Evolutionary conservation across 1,140 invertebrate species (phyloP), one percentile per base, ranked within the genome.

Genomic region (Drosophila fuyamai): DNA sequence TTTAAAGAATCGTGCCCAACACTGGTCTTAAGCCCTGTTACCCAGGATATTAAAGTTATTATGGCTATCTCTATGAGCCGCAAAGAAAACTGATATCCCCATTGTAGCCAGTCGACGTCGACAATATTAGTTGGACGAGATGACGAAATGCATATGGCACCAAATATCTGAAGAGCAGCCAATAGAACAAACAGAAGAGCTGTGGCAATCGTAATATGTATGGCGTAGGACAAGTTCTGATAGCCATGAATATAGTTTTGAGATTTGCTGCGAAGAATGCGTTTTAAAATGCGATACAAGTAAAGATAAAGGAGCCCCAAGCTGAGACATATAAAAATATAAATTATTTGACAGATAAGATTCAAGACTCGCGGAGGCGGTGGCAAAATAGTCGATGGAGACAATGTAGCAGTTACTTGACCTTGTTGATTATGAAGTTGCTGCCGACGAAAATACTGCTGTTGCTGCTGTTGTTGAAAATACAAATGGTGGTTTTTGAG

Each of bases 71-170:
- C 97, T 36, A 98, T 94, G 0, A 98, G 93, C 16, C 97, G 94
- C 32, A 97, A 94, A 2, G 96, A 96, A 75, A 97, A 96, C 79
- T 98, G 96, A 93, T 97, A 98, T 10, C 96, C 95, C 96, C 97
- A 98, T 94, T 97, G 96, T 6, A 97, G 93, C 97, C 97, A 98
- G 78, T 94, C 94, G 38, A 94, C 77, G 29, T 92, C 92, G 0
- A 79, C 58, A 18, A 81, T 58, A 53, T 74, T 79, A 3, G 67
- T 51, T 27, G 91, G 77, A 12, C 72, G 93, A 91, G 68, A 91
- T 51, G 67, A 90, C 76, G 48, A 94, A 93, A 71, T 94, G 80
- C 79, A 95, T 93, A 91, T 94, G 92, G 91, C 91, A 0, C 96
- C 97, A 84, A 97, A 98, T 10, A 98, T 94, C 80, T 97, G 97